Percentiles rank a stretch among this genome's conserved stretches.
phyloP scores from a whole-genome alignment of 2,113 vertebrate species.

The Regulus satrapa region DNA sequence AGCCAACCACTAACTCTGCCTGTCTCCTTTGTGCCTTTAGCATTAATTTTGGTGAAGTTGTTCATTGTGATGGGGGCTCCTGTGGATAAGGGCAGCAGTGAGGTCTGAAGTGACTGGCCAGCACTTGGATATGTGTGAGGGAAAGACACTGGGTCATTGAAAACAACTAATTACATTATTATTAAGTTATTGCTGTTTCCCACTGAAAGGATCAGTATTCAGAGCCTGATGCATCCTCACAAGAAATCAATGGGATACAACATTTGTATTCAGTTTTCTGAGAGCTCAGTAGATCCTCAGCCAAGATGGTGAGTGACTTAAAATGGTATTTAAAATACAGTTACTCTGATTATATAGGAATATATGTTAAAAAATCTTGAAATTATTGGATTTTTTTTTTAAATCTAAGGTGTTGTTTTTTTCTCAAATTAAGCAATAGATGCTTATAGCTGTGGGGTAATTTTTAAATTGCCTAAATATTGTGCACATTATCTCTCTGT shows the following conservation, averaged over 20 bases:
- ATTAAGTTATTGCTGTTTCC: not conserved
- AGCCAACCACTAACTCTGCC: not conserved
- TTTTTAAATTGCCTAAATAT: not conserved
- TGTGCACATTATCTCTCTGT: not conserved
- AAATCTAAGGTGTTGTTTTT: not conserved
- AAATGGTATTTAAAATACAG: not conserved
- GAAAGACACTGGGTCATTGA: not conserved
- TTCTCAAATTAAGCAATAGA: not conserved
- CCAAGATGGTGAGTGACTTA: not conserved
- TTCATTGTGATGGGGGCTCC: not conserved
- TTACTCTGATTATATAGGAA: not conserved
- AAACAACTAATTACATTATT: not conserved
- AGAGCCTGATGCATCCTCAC: not conserved
- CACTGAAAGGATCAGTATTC: constrained; percentile 13
- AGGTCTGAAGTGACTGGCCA: not conserved
- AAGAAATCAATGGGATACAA: not conserved
- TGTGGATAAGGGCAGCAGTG: not conserved
- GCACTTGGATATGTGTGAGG: not conserved
- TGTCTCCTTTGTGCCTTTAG: not conserved
- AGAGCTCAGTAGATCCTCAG: not conserved
- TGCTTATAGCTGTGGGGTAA: not conserved
- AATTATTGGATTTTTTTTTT: not conserved
- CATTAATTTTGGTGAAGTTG: not conserved
- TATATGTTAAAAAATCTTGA: not conserved
- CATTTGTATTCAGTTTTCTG: not conserved